Evolutionary conservation across 64 coral and sea anemone genomes (phyloP), one percentile per base, ranked within the genome.

Genomic region (Orbicella faveolata): DNA sequence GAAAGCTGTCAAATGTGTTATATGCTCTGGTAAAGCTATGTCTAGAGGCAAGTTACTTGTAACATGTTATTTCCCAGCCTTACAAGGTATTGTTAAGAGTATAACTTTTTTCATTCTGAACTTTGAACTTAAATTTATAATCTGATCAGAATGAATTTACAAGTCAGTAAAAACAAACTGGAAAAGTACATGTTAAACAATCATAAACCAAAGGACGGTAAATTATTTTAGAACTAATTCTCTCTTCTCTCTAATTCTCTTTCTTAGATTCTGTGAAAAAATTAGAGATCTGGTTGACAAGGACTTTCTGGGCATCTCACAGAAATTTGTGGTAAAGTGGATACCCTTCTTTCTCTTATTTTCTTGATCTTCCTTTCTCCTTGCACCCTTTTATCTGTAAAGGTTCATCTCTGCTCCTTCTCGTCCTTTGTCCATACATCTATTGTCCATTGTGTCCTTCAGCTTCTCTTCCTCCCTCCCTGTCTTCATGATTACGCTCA

Each of bases 201-300:
- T n/a, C n/a, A n/a, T n/a, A n/a, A n/a, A n/a, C n/a, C n/a, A n/a
- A n/a, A n/a, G n/a, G n/a, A n/a, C n/a, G n/a, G n/a, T n/a, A n/a
- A n/a, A n/a, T n/a, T n/a, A n/a, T n/a, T n/a, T n/a, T n/a, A n/a
- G n/a, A n/a, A n/a, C n/a, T n/a, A n/a, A n/a, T n/a, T n/a, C n/a
- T n/a, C n/a, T n/a, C n/a, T n/a, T n/a, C n/a, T n/a, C n/a, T n/a
- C n/a, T 39, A 11, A 53, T 26, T 61, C 76, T 83, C 19, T 79
- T 34, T 41, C 74, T 64, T 26, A 95, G 94, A 88, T 95, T 95
- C 83, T 95, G 89, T 84, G 94, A 95, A 73, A 75, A 89, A 84
- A 85, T 88, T 34, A 92, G 89, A 68, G 94, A 95, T 78, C 48
- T 88, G 34, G 84, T 95, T 21, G 90, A 91, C 84, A 92, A 95